Evolutionary conservation across 2,888 invertebrate genomes (phyloP).

Genomic region (Exocentrus adspersus): DNA sequence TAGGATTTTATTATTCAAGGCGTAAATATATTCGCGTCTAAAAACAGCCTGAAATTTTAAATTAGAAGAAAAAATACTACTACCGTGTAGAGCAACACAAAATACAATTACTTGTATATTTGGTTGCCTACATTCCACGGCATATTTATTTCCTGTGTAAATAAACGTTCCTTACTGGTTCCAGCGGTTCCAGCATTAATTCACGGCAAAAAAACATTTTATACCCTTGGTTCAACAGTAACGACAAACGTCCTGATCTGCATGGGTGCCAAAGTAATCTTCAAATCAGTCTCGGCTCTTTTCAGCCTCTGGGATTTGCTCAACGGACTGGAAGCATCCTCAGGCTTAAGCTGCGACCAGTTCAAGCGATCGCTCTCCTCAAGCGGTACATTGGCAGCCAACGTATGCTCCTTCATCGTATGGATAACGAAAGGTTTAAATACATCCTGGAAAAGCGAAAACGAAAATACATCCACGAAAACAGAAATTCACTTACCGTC

Average conservation of each 20-base stretch:
- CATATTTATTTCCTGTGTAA: too few species aligned
- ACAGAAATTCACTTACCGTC: slow-evolving; percentile 60
- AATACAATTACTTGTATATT: too few species aligned
- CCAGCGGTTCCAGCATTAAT: too few species aligned
- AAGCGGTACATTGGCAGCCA: slow-evolving; percentile 70
- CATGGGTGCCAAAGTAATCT: slow-evolving; percentile 34
- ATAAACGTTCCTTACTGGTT: too few species aligned
- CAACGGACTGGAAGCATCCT: slow-evolving; percentile 10
- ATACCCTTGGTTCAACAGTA: slow-evolving; percentile 5
- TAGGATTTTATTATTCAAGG: too few species aligned
- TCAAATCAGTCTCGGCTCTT: slow-evolving; percentile 17
- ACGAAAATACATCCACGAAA: not conserved
- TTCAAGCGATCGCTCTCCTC: slow-evolving; percentile 61
- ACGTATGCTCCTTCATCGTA: slow-evolving; percentile 70
- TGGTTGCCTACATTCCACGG: too few species aligned
- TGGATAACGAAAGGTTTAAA: slow-evolving; percentile 69
- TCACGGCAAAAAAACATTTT: too few species aligned
- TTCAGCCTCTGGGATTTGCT: not conserved
- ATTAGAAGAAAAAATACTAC: too few species aligned
- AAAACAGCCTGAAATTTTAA: too few species aligned
- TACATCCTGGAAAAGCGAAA: slow-evolving; percentile 60
- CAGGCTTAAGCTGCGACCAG: slow-evolving; percentile 39
- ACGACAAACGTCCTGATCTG: slow-evolving; percentile 41
- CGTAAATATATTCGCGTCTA: too few species aligned
- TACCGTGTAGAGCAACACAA: too few species aligned